Conservation (phyloP, 2,113 vertebrate species). For the Rutilus rutilus region DNA sequence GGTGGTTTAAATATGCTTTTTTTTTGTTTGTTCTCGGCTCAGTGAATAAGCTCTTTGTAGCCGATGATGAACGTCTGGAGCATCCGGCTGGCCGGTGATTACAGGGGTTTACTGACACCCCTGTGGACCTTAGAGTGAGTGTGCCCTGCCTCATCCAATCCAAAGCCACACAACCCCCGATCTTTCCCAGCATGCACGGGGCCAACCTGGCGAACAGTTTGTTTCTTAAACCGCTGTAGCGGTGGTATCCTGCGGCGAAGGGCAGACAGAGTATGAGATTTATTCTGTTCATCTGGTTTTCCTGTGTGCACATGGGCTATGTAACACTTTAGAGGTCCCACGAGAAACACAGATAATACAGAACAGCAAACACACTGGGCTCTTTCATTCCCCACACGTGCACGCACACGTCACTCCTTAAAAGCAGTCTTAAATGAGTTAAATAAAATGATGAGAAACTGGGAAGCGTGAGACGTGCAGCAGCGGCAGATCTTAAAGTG, state of each 20-base stretch:
- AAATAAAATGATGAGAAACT: no score
- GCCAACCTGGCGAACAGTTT: constrained; percentile 33
- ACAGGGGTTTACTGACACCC: constrained; percentile 23
- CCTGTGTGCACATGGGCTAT: constrained; percentile 62
- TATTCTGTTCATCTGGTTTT: constrained; percentile 76
- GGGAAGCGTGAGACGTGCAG: no score
- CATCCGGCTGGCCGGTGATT: constrained; percentile 16
- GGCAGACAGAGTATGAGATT: constrained; percentile 63
- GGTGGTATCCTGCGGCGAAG: constrained; percentile 67
- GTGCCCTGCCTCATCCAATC: constrained; percentile 32
- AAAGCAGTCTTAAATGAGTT: no score
- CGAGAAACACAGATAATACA: constrained; percentile 61
- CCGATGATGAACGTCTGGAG: constrained; percentile 20
- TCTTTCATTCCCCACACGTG: constrained; percentile 60
- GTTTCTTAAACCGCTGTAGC: constrained; percentile 58
- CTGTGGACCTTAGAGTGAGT: constrained; percentile 22
- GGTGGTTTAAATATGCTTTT: neutral
- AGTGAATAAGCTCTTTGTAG: constrained; percentile 7
- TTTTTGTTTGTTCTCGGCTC: neutral
- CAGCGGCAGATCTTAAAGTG: no score
- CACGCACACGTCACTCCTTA: constrained; percentile 15
- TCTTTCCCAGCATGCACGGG: constrained; percentile 32
- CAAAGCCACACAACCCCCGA: constrained; percentile 20
- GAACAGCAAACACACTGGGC: constrained; percentile 65
- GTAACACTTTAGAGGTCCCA: constrained; percentile 67